Base-by-base conservation (phyloP, 2,888 invertebrate genomes). In the Scotopteryx bipunctaria region DNA sequence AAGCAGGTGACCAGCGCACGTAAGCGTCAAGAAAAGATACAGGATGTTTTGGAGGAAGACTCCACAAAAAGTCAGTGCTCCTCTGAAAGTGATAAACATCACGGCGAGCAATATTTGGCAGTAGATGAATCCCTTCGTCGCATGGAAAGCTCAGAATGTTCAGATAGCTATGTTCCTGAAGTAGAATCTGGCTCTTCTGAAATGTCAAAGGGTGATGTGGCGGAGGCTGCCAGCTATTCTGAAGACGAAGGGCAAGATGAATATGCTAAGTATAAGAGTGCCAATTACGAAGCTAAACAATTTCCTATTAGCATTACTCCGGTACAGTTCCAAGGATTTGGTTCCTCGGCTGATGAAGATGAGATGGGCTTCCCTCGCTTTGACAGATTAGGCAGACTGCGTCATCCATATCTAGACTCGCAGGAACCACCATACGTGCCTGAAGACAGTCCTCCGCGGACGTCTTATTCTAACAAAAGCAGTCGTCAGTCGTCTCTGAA, bases 151-250 rank as follows among this genome's bases (percentile, higher is more conserved):
- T 93, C 93, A 0, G 93, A 93, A 70, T 93, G 93, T 65, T 93
- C 93, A 0, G 94, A 94, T 70, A 94, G 94, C 44, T 94, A 94
- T 72, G 83, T 93, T 54, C 94, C 94, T 1, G 93, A 92, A 78
- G 90, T 92, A 29, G 93, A 93, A 66, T 92, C 93, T 1, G 91
- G 92, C 17, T 92, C 92, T 29, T 93, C 93, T 0, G 93, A 92
- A 77, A 81, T 92, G 61, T 92, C 92, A 0, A 92, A 92, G 65
- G 91, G 85, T 13, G 91, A 92, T 43, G 69, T 76, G 19, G 83
- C 80, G 47, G 90, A 88, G 58, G 66, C 73, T 1, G 80, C 80
- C 1, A 89, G 88, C 64, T 89, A 81, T 59, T 92, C 93, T 8
- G 93, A 92, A 60, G 93, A 92, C 50, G 92, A 93, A 32, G 92